Conservation (phyloP, 2,888 invertebrate species). For the Rotaria macrura region DNA sequence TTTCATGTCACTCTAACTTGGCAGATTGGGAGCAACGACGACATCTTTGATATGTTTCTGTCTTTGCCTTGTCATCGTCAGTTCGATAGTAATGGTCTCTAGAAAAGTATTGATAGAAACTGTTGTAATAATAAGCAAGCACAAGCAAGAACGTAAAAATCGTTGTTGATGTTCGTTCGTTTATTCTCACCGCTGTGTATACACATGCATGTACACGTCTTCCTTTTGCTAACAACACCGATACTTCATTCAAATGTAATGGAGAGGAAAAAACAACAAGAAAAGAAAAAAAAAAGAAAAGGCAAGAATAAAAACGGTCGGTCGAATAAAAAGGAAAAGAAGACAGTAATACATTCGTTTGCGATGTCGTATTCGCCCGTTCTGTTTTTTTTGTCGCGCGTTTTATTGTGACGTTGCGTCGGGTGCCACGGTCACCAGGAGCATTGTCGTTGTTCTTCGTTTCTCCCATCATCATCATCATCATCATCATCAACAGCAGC, state of each 20-base stretch:
- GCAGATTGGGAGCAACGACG: background rate
- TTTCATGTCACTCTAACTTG: background rate
- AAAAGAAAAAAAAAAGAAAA: background rate
- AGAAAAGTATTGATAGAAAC: background rate
- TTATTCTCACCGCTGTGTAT: background rate
- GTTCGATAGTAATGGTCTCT: background rate
- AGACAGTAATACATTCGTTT: background rate
- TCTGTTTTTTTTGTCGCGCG: background rate
- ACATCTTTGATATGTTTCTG: background rate
- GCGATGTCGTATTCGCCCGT: background rate
- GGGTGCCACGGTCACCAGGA: background rate
- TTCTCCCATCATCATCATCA: background rate
- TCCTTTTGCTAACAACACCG: background rate
- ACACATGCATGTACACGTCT: background rate
- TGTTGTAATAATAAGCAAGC: background rate
- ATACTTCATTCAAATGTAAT: background rate
- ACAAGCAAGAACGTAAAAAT: background rate
- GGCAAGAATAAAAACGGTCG: background rate
- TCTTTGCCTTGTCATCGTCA: background rate
- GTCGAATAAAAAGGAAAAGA: background rate
- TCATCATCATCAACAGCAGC: no score
- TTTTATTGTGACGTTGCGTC: background rate
- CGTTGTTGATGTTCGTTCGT: background rate
- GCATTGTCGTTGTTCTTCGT: background rate
- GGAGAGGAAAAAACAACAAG: background rate